Evolutionary conservation across 2,888 invertebrate genomes (phyloP).

Genomic region (Vanessa cardui): DNA sequence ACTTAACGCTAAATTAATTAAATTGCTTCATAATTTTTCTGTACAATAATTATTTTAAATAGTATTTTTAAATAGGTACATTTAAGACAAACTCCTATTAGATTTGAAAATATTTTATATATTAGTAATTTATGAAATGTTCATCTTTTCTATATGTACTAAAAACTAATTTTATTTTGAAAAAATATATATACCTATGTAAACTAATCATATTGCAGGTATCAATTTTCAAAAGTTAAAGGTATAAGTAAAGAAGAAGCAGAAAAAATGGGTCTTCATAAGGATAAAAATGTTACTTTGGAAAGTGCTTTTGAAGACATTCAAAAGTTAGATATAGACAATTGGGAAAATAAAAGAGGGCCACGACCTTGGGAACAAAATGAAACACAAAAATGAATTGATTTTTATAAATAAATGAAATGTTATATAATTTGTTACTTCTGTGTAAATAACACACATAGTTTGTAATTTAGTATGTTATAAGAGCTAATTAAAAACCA

Average conservation of each 20-base stretch:
- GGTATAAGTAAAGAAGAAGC: constrained; percentile 85
- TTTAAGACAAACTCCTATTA: too few relatives aligned
- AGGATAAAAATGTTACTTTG: constrained; percentile 86
- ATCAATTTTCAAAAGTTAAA: constrained; percentile 83
- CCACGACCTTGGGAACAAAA: constrained; percentile 92
- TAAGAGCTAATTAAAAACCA: too few relatives aligned
- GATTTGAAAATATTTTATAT: too few relatives aligned
- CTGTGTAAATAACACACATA: not conserved
- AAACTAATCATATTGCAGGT: constrained; percentile 58
- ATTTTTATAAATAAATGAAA: not conserved
- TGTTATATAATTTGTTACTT: not conserved
- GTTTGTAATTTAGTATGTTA: not conserved
- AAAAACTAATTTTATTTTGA: too few relatives aligned
- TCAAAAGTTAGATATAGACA: constrained; percentile 87
- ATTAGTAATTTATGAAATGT: too few relatives aligned
- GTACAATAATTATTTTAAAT: too few relatives aligned
- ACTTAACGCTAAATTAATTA: too few relatives aligned
- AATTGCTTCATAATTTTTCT: too few relatives aligned
- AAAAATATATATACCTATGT: not conserved
- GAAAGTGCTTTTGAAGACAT: constrained; percentile 90
- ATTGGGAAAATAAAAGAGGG: constrained; percentile 93
- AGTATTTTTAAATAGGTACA: too few relatives aligned
- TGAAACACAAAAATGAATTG: constrained; percentile 44
- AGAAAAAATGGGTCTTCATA: constrained; percentile 86
- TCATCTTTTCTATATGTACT: too few relatives aligned